Base-by-base conservation (phyloP, 1,140 invertebrate species). In the Cherax destructor region DNA sequence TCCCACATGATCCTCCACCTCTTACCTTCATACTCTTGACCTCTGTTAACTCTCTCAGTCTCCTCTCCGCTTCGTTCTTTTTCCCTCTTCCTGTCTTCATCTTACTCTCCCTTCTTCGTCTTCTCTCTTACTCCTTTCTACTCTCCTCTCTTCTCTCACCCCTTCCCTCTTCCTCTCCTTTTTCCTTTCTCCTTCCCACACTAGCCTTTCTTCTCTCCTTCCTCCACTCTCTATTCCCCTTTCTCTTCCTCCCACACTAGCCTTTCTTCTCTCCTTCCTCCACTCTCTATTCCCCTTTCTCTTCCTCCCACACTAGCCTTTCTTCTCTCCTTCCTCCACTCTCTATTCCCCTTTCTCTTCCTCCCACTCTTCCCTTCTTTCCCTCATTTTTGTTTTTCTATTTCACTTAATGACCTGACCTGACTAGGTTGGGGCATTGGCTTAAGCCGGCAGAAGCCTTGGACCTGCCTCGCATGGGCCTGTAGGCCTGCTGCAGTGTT, bases 111-210 rank as follows among this genome's bases (percentile, higher is more conserved):
- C 18, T 30, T 56, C 2, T 24, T n/a, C 49, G 13, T 41, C 76
- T 13, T 9, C 30, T 77, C 76, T 18, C 47, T 50, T 83, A n/a
- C 30, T 41, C 18, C 3, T 83, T 52, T 65, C 24, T 30, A n/a
- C 56, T 13, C 24, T 65, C 24, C 24, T 50, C 52, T 49, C 49
- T 47, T 59, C 50, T 56, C 50, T 80, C 49, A 52, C 79, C 52
- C 79, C 49, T 18, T 56, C 79, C 49, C 49, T 52, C 78, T 80
- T 18, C 49, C 78, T 80, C 47, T 80, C 78, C 49, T 49, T 80
- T 47, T 52, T 47, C 49, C 47, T 79, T 47, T 79, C 78, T 50
- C 41, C 47, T 7, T 30, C 24, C 24, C 76, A 16, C 9, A 4
- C 76, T 49, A 49, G 4, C 21, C 30, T 16, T 56, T 56, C 52